These are phyloP conservation scores for Gadopsis bispinosus DNA, from an alignment of 2,797 vertebrate genomes.

Conservation along the genomic window DNA sequence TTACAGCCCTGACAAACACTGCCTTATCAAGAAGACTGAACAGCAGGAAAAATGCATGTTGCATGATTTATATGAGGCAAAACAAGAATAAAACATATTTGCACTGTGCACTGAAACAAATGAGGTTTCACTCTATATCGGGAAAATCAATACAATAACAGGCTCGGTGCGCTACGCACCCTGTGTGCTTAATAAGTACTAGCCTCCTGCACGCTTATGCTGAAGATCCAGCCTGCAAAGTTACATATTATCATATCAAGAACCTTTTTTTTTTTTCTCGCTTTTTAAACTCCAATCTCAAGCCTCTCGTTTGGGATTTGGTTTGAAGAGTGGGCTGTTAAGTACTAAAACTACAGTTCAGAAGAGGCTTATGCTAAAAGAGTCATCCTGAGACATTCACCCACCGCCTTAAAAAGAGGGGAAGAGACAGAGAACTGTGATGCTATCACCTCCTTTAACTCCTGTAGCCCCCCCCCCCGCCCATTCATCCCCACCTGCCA, in stretches of 20 bases:
- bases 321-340: slow-evolving; percentile 80
- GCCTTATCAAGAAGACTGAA: slow-evolving; percentile 69
- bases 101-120: slow-evolving; percentile 81
- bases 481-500: slow-evolving; percentile 54
- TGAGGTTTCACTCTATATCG: slow-evolving; percentile 80
- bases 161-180: slow-evolving; percentile 61
- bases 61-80: slow-evolving; percentile 77
- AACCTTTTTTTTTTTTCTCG: slow-evolving; percentile 52
- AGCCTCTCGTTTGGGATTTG: slow-evolving; percentile 80
- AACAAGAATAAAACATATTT: slow-evolving; percentile 83
- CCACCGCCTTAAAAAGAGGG: slow-evolving; percentile 74
- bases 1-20: slow-evolving; percentile 66
- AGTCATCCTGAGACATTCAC: slow-evolving; percentile 82
- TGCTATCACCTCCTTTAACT: slow-evolving; percentile 77
- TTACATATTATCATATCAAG: slow-evolving; percentile 68
- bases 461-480: slow-evolving; percentile 40
- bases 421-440: slow-evolving; percentile 63
- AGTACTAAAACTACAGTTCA: slow-evolving; percentile 84
- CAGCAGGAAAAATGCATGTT: slow-evolving; percentile 72
- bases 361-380: slow-evolving; percentile 86
- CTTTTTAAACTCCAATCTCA: slow-evolving; percentile 64
- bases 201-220: slow-evolving; percentile 37
- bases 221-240: slow-evolving; percentile 57
- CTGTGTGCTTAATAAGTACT: slow-evolving; percentile 71
- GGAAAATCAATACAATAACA: slow-evolving; percentile 81